Evolutionary conservation across 2,888 invertebrate species (phyloP).

Genomic region (Penaeus monodon): DNA sequence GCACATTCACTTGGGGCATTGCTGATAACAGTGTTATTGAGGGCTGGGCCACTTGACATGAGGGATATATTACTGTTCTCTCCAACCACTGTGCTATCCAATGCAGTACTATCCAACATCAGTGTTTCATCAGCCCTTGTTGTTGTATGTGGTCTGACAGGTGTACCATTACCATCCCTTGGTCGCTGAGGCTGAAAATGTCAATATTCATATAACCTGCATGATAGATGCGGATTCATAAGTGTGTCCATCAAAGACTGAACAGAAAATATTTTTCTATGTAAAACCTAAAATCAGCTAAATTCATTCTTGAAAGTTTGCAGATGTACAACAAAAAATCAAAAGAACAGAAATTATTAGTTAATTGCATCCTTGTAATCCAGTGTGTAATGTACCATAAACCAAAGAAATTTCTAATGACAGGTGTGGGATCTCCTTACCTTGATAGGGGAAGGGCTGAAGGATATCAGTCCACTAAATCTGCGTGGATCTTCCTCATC

Average conservation of each 20-base stretch:
- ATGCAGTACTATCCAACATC: constrained; percentile 15
- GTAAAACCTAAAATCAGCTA: too few species aligned
- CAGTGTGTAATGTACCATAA: not conserved
- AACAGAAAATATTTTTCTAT: too few species aligned
- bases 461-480: constrained; percentile 54
- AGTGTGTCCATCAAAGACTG: too few species aligned
- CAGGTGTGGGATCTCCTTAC: not conserved
- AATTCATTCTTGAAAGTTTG: too few species aligned
- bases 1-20: not conserved
- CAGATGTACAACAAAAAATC: too few species aligned
- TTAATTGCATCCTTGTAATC: not conserved
- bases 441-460: constrained; percentile 57
- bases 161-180: not conserved
- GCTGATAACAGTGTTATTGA: constrained; percentile 1
- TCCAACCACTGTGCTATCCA: constrained; percentile 33
- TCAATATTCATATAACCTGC: not conserved
- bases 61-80: not conserved
- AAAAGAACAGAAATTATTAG: not conserved
- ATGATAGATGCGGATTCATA: too few species aligned
- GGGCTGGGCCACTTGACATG: not conserved
- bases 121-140: not conserved
- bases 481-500: constrained; percentile 42
- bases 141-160: not conserved
- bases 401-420: not conserved
- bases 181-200: not conserved